These are phyloP conservation scores for Petrocephalus schoutedeni DNA, from an alignment of 2,797 vertebrate genomes.

Conservation along the genomic window DNA sequence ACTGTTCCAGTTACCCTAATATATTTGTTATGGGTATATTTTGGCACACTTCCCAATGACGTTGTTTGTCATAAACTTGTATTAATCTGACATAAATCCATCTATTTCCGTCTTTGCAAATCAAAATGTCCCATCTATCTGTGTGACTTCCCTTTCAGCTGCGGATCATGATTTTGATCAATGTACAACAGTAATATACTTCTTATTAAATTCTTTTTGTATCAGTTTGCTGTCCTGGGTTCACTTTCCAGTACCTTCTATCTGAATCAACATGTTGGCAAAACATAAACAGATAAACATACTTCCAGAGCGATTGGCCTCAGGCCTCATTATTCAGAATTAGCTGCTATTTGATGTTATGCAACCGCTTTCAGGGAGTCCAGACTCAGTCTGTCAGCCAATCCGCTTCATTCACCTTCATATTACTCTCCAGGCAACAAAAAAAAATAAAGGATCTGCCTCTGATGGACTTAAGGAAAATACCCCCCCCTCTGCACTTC, in stretches of 20 bases:
- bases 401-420: neutral
- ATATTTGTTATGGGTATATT: too few species aligned
- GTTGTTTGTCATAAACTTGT: neutral
- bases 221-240: neutral
- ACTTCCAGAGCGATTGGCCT: neutral
- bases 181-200: slow-evolving; percentile 4
- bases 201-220: slow-evolving; percentile 5
- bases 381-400: neutral
- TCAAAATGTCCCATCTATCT: neutral
- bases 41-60: neutral
- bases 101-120: too few species aligned
- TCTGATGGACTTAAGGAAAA: neutral
- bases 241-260: neutral
- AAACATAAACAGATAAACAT: neutral
- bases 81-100: too few species aligned
- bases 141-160: neutral
- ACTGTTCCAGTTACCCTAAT: neutral
- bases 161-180: neutral
- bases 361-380: neutral
- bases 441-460: neutral
- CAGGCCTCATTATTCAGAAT: neutral
- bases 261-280: neutral
- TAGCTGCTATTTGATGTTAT: neutral
- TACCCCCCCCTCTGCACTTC: neutral
- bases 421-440: neutral